Evolutionary conservation across 2,888 invertebrate species (phyloP), one percentile per base, ranked within the genome.

Genomic region (Steinernema hermaphroditum): DNA sequence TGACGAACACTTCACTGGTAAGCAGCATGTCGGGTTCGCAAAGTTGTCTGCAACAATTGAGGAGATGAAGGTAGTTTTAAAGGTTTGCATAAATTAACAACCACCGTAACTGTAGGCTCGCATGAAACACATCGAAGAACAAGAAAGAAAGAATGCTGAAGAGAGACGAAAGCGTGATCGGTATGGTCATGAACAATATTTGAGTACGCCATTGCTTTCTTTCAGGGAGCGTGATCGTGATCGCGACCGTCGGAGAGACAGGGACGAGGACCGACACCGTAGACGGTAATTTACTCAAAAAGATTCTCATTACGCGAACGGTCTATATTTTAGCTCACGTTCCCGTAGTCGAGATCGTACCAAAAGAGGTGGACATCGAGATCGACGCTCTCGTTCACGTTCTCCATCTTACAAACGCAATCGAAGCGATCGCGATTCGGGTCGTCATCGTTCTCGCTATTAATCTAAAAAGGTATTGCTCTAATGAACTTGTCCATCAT

Each of bases 1-100:
- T 74, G 96, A 97, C 85, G 97, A 97, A 87, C 97, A 97, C 89
- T 89, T 96, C 72, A 94, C 94, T 90, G 97, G 96, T 37, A 97
- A 97, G 89, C 96, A 96, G 88, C 97, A 97, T 89, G 92, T 96
- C 77, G 97, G 96, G 86, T 94, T 91, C 89, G 91, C 91, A 2
- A 89, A 90, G 82, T 88, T 91, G 8, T 9, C 62, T 2, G 34
- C 62, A 6, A 62, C 62, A 1, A 71, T 80, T 43, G 73, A 76
- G 16, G 76, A 77, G 69, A 24, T 78, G 68, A 44, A 68, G 41
- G 78, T 78, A 70, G 22, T 54, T 72, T 9, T 16, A n/a, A 6
- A 14, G 50, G 43, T 41, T 41, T 41, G 16, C 43, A 12, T 8
- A 41, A 41, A 41, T 41, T 8, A 41, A 16, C 9, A 41, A 41